Evolutionary conservation across 2,113 vertebrate genomes (phyloP), one percentile per base, ranked within the genome.

Genomic region (Pavo muticus): DNA sequence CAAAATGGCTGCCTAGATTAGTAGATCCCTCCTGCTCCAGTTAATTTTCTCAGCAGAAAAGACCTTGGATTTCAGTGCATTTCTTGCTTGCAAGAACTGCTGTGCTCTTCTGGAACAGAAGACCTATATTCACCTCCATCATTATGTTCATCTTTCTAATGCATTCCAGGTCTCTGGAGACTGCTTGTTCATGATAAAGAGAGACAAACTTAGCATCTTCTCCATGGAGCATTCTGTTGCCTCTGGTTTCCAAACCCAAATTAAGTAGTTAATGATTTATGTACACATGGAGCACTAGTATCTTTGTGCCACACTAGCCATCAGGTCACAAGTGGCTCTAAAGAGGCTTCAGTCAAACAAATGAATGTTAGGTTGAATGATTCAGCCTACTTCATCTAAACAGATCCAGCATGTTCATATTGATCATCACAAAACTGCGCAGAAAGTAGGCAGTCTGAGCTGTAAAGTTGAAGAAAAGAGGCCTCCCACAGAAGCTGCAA

Each of bases 221-320:
- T 94, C 90, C 79, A 75, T 39, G 44, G 83, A 93, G 76, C 88
- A 82, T 91, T 93, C 86, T 91, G 83, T 95, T 90, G 77, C 93
- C 86, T 91, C 73, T 72, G 76, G 73, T 90, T 96, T 95, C 94
- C 80, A 95, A 94, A 95, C 93, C 91, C 90, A 96, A 96, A 97
- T 95, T 95, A 97, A 95, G 86, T 71, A 95, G 91, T 96, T 95
- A 95, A 95, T 94, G 93, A 96, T 96, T 95, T 96, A 93, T 95
- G 88, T 90, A 93, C 94, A 97, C 94, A 96, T 47, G 42, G 73
- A 96, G 80, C 91, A 90, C 91, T 93, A 94, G 93, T 91, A 91
- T 95, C 95, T 96, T 95, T 77, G 86, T 90, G 80, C 80, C 85
- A 84, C 13, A 4, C 87, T 93, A 95, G 91, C 94, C 93, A 91